phyloP scores from a whole-genome alignment of 2,113 vertebrate genomes.

The Aviceda subcristata region DNA sequence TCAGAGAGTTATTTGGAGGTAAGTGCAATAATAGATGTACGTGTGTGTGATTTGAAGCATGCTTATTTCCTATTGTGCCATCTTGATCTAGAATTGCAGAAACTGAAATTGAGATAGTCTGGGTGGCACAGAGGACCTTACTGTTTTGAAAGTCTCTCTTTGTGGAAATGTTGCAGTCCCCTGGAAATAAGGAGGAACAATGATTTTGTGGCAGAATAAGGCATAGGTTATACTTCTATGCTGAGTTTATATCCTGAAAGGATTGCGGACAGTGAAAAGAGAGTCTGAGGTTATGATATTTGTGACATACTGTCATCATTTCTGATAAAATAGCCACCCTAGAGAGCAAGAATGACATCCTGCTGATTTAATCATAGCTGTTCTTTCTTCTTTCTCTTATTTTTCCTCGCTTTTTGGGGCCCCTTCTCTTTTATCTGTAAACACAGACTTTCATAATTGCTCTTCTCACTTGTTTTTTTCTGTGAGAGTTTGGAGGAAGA shows the following conservation, averaged over 20 bases:
- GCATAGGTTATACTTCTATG: background rate
- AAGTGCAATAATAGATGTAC: background rate
- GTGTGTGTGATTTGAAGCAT: background rate
- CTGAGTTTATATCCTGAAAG: background rate
- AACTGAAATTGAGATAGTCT: background rate
- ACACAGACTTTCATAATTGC: background rate
- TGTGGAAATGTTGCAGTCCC: background rate
- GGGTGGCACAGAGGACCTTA: background rate
- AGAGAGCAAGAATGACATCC: background rate
- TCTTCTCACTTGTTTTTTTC: background rate
- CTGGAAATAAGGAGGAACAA: background rate
- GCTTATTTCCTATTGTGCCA: background rate
- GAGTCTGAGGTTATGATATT: background rate
- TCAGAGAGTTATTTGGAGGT: constrained; percentile 97
- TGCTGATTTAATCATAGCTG: background rate
- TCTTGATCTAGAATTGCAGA: background rate
- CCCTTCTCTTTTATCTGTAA: background rate
- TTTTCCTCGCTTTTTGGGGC: background rate
- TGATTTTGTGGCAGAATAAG: background rate
- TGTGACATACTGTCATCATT: background rate
- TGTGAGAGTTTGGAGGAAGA: background rate
- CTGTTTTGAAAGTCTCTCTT: background rate
- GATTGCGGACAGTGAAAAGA: background rate
- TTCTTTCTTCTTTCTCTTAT: background rate
- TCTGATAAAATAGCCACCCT: background rate